These are phyloP conservation scores for Apocheima hispidaria DNA, from an alignment of 2,888 invertebrate genomes.

Conservation along the genomic window DNA sequence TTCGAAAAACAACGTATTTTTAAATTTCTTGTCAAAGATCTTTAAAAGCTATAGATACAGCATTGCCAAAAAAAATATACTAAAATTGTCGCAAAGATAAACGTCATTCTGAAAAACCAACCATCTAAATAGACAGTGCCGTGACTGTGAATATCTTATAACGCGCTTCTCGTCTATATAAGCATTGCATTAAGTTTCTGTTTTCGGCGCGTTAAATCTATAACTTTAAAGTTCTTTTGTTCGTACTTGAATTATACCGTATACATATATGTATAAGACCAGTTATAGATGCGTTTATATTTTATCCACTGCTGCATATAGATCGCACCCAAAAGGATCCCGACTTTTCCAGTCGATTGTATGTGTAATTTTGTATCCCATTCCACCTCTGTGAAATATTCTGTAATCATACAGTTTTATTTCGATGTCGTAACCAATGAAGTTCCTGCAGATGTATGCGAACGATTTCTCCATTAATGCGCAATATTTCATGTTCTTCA, in stretches of 20 bases:
- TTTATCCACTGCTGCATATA: neutral
- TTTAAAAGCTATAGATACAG: slow-evolving; percentile 28
- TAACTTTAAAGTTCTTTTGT: too few relatives aligned
- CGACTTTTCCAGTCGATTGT: neutral
- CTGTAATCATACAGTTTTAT: slow-evolving; percentile 9
- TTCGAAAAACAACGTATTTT: neutral
- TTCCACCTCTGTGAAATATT: neutral
- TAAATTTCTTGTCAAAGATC: slow-evolving; percentile 12
- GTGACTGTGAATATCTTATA: too few relatives aligned
- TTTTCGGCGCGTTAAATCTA: too few relatives aligned
- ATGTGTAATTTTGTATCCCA: neutral
- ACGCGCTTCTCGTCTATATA: too few relatives aligned
- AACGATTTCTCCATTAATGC: slow-evolving; percentile 8
- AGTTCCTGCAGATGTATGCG: slow-evolving; percentile 4
- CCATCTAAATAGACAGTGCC: too few relatives aligned
- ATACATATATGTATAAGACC: too few relatives aligned
- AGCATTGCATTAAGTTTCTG: too few relatives aligned
- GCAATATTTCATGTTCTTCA: slow-evolving; percentile 2
- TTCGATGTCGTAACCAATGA: slow-evolving; percentile 17
- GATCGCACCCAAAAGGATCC: neutral
- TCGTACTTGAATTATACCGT: too few relatives aligned
- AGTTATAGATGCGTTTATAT: too few relatives aligned
- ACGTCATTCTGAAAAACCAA: too few relatives aligned
- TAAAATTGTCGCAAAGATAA: too few relatives aligned
- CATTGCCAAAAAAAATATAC: too few relatives aligned